These are phyloP conservation scores for Bergia sp. DNA, from an alignment of 92 coral and sea anemone species.

Conservation along the genomic window DNA sequence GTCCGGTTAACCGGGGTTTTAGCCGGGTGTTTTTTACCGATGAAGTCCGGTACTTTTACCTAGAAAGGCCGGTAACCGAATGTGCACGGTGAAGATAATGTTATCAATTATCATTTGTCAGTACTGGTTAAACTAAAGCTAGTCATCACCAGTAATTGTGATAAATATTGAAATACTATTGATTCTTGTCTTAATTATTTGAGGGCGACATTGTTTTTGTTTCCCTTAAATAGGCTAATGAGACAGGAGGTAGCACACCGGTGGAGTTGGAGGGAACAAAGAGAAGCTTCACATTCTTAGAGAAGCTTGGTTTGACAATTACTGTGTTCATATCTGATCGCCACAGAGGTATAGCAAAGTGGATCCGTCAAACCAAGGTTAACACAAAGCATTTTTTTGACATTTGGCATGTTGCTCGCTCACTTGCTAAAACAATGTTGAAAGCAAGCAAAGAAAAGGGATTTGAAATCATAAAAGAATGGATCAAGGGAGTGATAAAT, in stretches of 20 bases:
- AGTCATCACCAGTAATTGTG: too few relatives aligned
- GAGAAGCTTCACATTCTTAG: conserved; percentile 48
- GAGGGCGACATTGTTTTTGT: not conserved
- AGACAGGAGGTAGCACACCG: conserved; percentile 58
- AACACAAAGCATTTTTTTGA: conserved; percentile 10
- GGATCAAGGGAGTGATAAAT: conserved; percentile 34
- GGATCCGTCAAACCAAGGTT: conserved; percentile 23
- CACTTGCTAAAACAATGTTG: conserved; percentile 11
- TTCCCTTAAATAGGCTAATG: conserved; percentile 52
- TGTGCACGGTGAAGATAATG: not conserved
- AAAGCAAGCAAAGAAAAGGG: conserved; percentile 8
- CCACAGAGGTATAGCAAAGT: conserved; percentile 27
- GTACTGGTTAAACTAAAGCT: too few relatives aligned
- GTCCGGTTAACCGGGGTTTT: too few relatives aligned
- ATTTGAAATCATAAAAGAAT: conserved; percentile 15
- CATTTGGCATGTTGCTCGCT: conserved; percentile 41
- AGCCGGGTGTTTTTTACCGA: too few relatives aligned
- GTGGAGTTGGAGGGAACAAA: conserved; percentile 70
- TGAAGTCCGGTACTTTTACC: too few relatives aligned
- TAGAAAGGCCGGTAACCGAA: too few relatives aligned
- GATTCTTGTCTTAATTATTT: not conserved
- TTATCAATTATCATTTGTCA: too few relatives aligned
- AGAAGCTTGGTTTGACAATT: conserved; percentile 35
- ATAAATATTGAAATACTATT: too few relatives aligned
- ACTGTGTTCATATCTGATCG: conserved; percentile 23